Percentiles rank a stretch among this genome's conserved stretches.
These are phyloP conservation scores for Rhopilema esculentum DNA, from an alignment of 30 jellyfish, hydroid and myxozoan species.

Conservation along the genomic window DNA sequence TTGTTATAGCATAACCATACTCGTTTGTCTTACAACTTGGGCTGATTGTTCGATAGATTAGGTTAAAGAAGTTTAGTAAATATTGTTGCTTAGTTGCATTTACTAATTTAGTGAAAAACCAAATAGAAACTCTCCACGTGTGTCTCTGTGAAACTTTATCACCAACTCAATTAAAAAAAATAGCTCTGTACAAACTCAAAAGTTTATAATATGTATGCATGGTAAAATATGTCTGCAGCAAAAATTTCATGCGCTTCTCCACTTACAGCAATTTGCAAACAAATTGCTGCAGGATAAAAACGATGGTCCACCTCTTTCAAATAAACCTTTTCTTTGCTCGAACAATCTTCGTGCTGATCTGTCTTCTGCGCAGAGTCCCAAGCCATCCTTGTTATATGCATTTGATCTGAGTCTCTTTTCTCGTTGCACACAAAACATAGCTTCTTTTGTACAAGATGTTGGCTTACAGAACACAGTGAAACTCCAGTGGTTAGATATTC, in stretches of 20 bases:
- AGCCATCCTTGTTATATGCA: constrained; percentile 29
- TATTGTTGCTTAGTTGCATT: constrained; percentile 22
- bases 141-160: too few species aligned
- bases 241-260: constrained; percentile 13
- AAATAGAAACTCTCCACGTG: too few species aligned
- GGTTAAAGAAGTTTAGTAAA: background rate
- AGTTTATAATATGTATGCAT: constrained; percentile 1
- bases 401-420: background rate
- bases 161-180: too few species aligned
- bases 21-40: constrained; percentile 25
- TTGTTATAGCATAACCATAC: too few species aligned
- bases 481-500: background rate
- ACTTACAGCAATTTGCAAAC: constrained; percentile 26
- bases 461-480: constrained; percentile 39
- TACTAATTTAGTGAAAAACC: too few species aligned
- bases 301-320: constrained; percentile 8
- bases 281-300: constrained; percentile 19
- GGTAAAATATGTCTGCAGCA: constrained; percentile 48
- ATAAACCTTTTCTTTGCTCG: background rate
- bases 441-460: constrained; percentile 19
- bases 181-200: too few species aligned
- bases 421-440: constrained; percentile 47
- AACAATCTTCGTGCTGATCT: constrained; percentile 15
- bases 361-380: constrained; percentile 15
- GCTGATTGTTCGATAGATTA: constrained; percentile 17